Evolutionary conservation across 2,113 vertebrate genomes (phyloP).

Genomic region (Leiothrix lutea): DNA sequence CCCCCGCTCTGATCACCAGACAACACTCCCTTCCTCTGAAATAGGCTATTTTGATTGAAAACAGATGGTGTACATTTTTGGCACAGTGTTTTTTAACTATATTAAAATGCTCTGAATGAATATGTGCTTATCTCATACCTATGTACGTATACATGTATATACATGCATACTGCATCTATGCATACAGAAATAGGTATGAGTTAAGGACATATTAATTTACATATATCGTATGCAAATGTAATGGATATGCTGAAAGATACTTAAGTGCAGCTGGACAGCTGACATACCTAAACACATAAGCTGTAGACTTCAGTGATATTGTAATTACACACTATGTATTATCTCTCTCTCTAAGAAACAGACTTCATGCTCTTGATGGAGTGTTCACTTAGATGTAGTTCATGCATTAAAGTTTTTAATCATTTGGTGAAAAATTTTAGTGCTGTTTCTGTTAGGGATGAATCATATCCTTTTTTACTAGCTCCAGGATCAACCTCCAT

Average conservation of each 20-base stretch:
- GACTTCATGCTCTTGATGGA: neutral
- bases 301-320: constrained; percentile 43
- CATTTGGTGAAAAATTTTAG: neutral
- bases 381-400: neutral
- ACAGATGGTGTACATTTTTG: constrained; percentile 56
- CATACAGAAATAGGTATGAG: constrained; percentile 39
- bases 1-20: constrained; percentile 46
- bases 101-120: constrained; percentile 62
- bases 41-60: constrained; percentile 59
- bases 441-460: neutral
- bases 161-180: constrained; percentile 1
- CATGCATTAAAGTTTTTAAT: neutral
- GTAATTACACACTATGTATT: constrained; percentile 26
- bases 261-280: constrained; percentile 56
- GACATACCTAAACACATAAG: constrained; percentile 41
- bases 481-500: neutral
- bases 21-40: constrained; percentile 58
- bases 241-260: constrained; percentile 56
- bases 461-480: neutral
- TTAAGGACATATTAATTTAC: constrained; percentile 55
- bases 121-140: constrained; percentile 58
- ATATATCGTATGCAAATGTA: constrained; percentile 38
- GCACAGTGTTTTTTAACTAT: constrained; percentile 32
- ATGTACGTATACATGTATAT: neutral
- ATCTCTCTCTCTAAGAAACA: constrained; percentile 30